Evolutionary conservation across 2,797 vertebrate species (phyloP).

Genomic region (Anolis apletophallus): DNA sequence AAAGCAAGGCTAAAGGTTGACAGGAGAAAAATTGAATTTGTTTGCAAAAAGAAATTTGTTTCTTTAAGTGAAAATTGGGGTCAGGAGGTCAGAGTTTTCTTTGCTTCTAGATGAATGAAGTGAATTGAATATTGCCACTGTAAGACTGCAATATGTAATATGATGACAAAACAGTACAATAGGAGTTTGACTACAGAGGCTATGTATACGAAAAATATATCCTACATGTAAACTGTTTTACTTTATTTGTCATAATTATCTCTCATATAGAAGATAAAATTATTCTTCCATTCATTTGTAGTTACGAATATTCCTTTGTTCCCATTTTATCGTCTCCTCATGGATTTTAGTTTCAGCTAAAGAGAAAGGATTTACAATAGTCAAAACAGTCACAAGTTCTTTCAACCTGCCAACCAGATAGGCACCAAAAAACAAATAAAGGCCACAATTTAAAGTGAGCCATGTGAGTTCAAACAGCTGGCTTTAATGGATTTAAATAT

Average conservation of each 20-base stretch:
- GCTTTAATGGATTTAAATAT: neutral
- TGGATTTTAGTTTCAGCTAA: conserved; percentile 21
- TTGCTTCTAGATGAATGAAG: conserved; percentile 78
- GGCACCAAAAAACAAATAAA: conserved; percentile 3
- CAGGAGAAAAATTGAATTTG: conserved; percentile 85
- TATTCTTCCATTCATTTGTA: neutral
- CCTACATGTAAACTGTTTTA: conserved; percentile 23
- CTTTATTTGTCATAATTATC: conserved; percentile 18
- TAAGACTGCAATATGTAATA: conserved; percentile 65
- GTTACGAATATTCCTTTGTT: conserved; percentile 21
- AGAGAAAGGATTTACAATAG: neutral
- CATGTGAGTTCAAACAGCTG: neutral
- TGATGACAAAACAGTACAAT: conserved; percentile 72
- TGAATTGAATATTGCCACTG: conserved; percentile 79
- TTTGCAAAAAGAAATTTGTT: conserved; percentile 84
- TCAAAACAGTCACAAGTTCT: neutral
- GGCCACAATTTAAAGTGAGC: neutral
- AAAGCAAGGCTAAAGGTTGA: conserved; percentile 81
- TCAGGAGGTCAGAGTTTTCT: conserved; percentile 78
- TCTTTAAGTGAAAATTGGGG: conserved; percentile 85
- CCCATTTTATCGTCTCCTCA: conserved; percentile 11
- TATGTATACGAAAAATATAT: conserved; percentile 12
- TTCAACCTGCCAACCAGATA: neutral
- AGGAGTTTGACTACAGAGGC: conserved; percentile 59
- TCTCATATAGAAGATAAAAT: conserved; percentile 45